Base-by-base conservation (phyloP, 2,113 vertebrate genomes). In the Glareola pratincola region DNA sequence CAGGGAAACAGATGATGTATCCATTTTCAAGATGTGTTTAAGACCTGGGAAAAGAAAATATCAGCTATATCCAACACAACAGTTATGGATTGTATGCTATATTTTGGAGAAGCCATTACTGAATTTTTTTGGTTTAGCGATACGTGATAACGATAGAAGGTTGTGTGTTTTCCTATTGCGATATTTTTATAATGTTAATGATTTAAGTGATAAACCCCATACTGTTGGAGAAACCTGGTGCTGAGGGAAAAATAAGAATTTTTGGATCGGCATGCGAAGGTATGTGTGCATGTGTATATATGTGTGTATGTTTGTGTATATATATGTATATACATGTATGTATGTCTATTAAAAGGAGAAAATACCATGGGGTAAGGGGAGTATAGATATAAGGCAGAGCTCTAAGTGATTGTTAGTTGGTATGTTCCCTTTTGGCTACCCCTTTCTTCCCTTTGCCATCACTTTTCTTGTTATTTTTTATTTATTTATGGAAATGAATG, bases 401-500 rank as follows among this genome's bases (percentile, higher is more conserved):
- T 80, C 0, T 71, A 66, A 77, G 51, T 64, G 56, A 64, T 83
- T 68, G n/a, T 73, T 79, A 54, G n/a, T 60, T 92, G 29, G 4
- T 62, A 9, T 78, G 54, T 83, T 85, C 60, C 80, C 83, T 77
- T 90, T 86, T 68, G 76, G 43, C 24, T 92, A 87, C 39, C 57
- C 82, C 30, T 92, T 90, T 88, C 60, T 94, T 94, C 62, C 81
- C 48, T 90, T 63, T 90, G 13, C 87, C 90, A 88, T 95, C 2
- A 3, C 26, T 85, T 89, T 85, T 88, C 92, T 23, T 97, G 78
- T 82, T 92, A 59, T 89, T 96, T 96, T 95, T 96, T 91, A 96
- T 97, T 92, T 97, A 91, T 95, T 96, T 96, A 91, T 92, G 66
- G 57, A 95, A 87, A 90, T 90, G 15, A 81, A 62, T 80, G 41